Conservation (phyloP, 2,888 invertebrate genomes). For the Rhyacophila evoluta region DNA sequence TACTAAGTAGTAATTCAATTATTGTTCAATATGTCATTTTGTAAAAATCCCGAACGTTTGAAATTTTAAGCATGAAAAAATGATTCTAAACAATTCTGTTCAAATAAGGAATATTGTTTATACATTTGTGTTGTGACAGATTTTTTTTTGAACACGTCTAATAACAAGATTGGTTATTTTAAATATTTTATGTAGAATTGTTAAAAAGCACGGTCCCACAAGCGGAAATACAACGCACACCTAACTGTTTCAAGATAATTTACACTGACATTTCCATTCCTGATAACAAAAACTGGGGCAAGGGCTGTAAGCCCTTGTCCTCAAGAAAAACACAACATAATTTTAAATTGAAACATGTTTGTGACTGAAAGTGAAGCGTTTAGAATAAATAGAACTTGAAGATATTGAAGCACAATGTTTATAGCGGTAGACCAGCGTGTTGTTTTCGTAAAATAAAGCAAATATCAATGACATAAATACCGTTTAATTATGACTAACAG, state of each 20-base stretch:
- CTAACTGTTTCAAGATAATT: background rate
- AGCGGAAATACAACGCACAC: background rate
- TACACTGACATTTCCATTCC: background rate
- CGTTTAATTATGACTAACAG: constrained; percentile 22
- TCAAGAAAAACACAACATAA: background rate
- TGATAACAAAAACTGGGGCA: constrained; percentile 14
- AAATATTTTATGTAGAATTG: too few species aligned
- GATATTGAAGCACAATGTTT: background rate
- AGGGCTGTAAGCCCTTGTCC: background rate
- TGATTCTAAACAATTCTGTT: too few species aligned
- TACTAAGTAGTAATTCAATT: too few species aligned
- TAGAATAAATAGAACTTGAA: background rate
- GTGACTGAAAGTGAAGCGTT: background rate
- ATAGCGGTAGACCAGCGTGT: background rate
- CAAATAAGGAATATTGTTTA: too few species aligned
- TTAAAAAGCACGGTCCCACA: too few species aligned
- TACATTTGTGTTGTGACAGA: too few species aligned
- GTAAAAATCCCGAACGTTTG: too few species aligned
- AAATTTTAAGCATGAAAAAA: too few species aligned
- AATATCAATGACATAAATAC: background rate
- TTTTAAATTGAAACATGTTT: background rate
- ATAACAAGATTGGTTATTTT: too few species aligned
- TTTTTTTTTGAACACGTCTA: too few species aligned
- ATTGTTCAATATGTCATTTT: too few species aligned
- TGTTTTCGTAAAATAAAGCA: background rate